These are phyloP conservation scores for Galleria mellonella DNA, from an alignment of 1,140 invertebrate genomes.

Conservation along the genomic window DNA sequence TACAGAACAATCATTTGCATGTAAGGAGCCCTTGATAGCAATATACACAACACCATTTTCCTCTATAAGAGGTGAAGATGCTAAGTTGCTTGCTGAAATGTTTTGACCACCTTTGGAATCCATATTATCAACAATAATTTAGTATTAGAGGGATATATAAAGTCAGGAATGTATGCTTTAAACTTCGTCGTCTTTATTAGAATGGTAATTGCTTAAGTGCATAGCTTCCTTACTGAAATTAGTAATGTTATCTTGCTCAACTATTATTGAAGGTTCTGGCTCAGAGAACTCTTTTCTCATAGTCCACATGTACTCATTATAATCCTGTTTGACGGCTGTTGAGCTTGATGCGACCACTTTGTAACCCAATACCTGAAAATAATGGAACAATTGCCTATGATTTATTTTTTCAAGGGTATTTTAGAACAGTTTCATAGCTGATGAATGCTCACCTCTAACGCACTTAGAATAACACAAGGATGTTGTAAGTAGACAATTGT, in stretches of 20 bases:
- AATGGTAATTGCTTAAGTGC: slow-evolving; percentile 52
- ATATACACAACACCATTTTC: slow-evolving; percentile 78
- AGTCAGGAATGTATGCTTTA: slow-evolving; percentile 24
- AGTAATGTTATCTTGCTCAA: slow-evolving; percentile 76
- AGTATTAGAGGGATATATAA: slow-evolving; percentile 5
- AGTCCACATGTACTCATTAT: slow-evolving; percentile 94
- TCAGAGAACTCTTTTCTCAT: slow-evolving; percentile 91
- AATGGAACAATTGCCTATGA: slow-evolving; percentile 18
- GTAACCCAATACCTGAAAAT: slow-evolving; percentile 83
- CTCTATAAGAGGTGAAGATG: slow-evolving; percentile 39
- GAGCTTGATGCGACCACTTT: slow-evolving; percentile 90
- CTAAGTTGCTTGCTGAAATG: slow-evolving; percentile 42
- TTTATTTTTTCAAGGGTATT: slow-evolving; percentile 3
- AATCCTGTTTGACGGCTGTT: slow-evolving; percentile 88
- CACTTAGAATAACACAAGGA: slow-evolving; percentile 89
- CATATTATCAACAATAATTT: slow-evolving; percentile 39
- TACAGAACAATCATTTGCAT: slow-evolving; percentile 81
- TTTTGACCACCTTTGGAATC: slow-evolving; percentile 54
- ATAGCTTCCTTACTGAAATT: slow-evolving; percentile 76
- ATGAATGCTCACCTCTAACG: slow-evolving; percentile 78
- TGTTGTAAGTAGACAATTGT: slow-evolving; percentile 90
- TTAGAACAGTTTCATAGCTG: too few relatives aligned
- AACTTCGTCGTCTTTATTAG: slow-evolving; percentile 64
- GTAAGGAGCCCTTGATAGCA: slow-evolving; percentile 85
- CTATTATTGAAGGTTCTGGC: slow-evolving; percentile 80